phyloP scores from a whole-genome alignment of 2,113 vertebrate species.

The Mixornis gularis region DNA sequence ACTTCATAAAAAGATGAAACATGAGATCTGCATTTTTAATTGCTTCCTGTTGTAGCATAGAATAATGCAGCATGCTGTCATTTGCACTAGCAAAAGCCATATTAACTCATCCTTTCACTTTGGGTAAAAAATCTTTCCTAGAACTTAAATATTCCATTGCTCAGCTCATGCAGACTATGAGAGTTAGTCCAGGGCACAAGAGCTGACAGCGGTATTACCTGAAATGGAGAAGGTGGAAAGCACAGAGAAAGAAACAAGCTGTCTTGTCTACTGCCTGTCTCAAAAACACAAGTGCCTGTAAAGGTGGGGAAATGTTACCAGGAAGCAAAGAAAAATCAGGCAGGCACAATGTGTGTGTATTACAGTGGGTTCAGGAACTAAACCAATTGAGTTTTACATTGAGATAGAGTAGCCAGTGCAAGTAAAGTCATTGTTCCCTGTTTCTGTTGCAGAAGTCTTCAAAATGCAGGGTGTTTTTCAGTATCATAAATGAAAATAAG shows the following conservation, averaged over 20 bases:
- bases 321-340: not conserved
- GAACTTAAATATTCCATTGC: not conserved
- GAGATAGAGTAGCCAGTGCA: not conserved
- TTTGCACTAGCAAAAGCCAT: not conserved
- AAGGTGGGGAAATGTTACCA: accelerated
- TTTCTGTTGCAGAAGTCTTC: not conserved
- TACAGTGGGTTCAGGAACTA: not conserved
- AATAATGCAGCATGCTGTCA: not conserved
- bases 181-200: not conserved
- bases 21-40: not conserved
- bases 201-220: not conserved
- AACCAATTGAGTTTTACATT: not conserved
- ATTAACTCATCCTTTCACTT: not conserved
- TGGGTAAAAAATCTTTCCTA: not conserved
- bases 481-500: not conserved
- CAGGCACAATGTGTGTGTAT: not conserved
- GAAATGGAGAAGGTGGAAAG: not conserved
- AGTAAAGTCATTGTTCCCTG: not conserved
- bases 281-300: not conserved
- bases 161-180: not conserved
- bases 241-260: not conserved
- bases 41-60: not conserved
- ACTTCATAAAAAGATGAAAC: not conserved
- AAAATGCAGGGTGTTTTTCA: not conserved
- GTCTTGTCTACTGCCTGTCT: not conserved